Evolutionary conservation across 2,113 vertebrate genomes (phyloP).

Genomic region (Marmota monax): DNA sequence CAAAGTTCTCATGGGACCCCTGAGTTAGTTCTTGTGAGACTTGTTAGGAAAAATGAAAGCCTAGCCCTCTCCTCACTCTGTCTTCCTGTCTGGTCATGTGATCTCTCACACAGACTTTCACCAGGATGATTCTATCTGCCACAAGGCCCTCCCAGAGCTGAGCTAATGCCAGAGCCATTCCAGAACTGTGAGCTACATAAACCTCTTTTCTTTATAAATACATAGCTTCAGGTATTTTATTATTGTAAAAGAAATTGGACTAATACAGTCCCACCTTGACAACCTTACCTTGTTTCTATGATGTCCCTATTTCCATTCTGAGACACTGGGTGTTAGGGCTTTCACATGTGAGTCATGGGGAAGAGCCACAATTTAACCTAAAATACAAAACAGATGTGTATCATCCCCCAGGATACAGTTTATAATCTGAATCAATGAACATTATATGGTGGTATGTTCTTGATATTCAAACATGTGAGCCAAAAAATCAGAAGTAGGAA

Average conservation of each 20-base stretch:
- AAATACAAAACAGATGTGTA: neutral
- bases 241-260: neutral
- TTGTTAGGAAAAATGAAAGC: neutral
- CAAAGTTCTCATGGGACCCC: neutral
- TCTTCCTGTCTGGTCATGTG: neutral
- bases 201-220: neutral
- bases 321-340: neutral
- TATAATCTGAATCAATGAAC: neutral
- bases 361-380: neutral
- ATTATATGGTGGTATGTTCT: neutral
- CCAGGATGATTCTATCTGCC: neutral
- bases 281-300: neutral
- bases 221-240: neutral
- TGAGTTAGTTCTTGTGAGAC: neutral
- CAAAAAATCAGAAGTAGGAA: neutral
- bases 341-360: neutral
- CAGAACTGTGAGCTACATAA: neutral
- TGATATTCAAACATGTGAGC: neutral
- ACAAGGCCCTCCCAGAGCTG: neutral
- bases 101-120: neutral
- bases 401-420: neutral
- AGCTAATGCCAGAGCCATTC: no score
- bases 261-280: neutral
- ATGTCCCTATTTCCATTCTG: neutral
- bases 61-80: neutral